Base-by-base conservation (phyloP, 2,113 vertebrate species). In the Poicephalus meyeri region DNA sequence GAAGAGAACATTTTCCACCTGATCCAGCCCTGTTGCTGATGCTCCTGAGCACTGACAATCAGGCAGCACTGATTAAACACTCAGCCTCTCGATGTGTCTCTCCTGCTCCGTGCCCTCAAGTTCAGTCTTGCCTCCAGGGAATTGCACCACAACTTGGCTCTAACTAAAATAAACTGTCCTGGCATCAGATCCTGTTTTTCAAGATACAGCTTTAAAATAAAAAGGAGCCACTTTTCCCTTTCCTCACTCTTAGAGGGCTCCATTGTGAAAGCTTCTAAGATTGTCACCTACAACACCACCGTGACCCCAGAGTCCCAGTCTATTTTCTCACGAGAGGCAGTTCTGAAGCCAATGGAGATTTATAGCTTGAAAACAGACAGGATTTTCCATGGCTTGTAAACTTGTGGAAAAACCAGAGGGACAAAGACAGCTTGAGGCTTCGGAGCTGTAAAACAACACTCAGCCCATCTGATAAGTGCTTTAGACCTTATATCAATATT, bases 111-210 rank as follows among this genome's bases (percentile, higher is more conserved):
- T 77, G 79, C 64, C 81, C 74, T 87, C 91, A 80, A 96, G 92
- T 79, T 96, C 83, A 77, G n/a, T 6, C 41, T 82, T 4, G 29
- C 73, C 95, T 73, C n/a, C 0, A 24, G 91, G 86, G 96, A 97
- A 65, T 39, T 70, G 70, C 66, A 89, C 83, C 44, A 79, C 73
- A 46, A 49, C 83, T 91, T 46, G 55, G 41, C 65, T 96, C 86
- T 82, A 96, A 96, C 95, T 83, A 94, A 97, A 97, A 97, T 96
- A 93, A 97, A 94, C 94, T 72, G 14, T 58, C 70, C 78, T 96
- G 96, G 96, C 96, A 96, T 0, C 0, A 89, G 71, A 58, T 73
- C 80, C 80, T 92, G 80, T 76, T 96, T 97, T 96, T 92, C 58
- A 85, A 96, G 88, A 94, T 53, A 80, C 0, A 72, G 20, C 52